Percentiles rank a stretch among this genome's conserved stretches.
phyloP scores from a whole-genome alignment of 2,113 vertebrate genomes.

The Xenopus tropicalis region UCB_Xtro_10.0 CM004445.2:6261501-6262000 shows the following conservation, averaged over 20 bases:
- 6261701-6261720: neutral
- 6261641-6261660: conserved; percentile 25
- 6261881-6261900: no score
- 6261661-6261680: conserved; percentile 30
- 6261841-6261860: no score
- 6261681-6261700: conserved; percentile 5
- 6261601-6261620: conserved; percentile 23
- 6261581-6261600: conserved; percentile 6
- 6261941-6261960: no score
- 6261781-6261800: no score
- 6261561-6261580: conserved; percentile 22
- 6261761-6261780: no score
- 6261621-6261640: conserved; percentile 31
- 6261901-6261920: no score
- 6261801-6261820: no score
- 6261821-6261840: no score
- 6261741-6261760: neutral
- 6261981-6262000: no score
- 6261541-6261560: neutral
- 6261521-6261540: neutral
- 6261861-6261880: no score
- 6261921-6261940: no score
- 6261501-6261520: neutral
- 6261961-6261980: no score
- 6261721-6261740: neutral